phyloP scores from a whole-genome alignment of 2,113 vertebrate species.

The Girardinichthys multiradiatus region DNA sequence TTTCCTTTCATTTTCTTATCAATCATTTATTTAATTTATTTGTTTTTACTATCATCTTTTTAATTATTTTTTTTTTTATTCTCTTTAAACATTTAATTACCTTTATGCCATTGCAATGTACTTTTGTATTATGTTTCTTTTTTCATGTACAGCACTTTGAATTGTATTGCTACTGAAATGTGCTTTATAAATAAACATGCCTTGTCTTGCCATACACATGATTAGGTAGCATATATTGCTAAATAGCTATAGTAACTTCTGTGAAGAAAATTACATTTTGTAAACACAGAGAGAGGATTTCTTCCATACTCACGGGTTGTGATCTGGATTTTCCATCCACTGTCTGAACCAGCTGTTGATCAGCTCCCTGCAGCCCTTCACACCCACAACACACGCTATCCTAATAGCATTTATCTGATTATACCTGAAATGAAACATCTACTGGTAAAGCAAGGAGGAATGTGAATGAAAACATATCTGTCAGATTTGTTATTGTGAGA shows the following conservation, averaged over 20 bases:
- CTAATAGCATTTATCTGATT: constrained; percentile 85
- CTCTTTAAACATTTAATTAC: too few relatives aligned
- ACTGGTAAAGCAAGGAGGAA: neutral
- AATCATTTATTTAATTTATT: too few relatives aligned
- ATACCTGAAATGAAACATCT: constrained; percentile 79
- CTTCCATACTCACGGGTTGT: constrained; percentile 82
- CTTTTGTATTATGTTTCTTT: too few relatives aligned
- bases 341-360: constrained; percentile 30
- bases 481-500: neutral
- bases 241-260: neutral
- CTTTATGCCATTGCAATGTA: too few relatives aligned
- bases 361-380: constrained; percentile 67
- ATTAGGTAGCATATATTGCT: too few relatives aligned
- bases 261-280: neutral
- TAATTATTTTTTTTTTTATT: too few relatives aligned
- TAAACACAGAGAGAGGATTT: neutral
- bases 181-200: too few relatives aligned
- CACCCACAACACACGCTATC: constrained; percentile 80
- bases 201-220: too few relatives aligned
- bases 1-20: too few relatives aligned
- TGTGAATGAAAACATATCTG: neutral
- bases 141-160: too few relatives aligned
- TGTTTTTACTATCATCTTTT: too few relatives aligned
- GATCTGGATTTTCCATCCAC: constrained; percentile 59
- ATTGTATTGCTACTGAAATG: too few relatives aligned